Base-by-base conservation (phyloP, 2,888 invertebrate species). In the Drosophila acutilabella region DNA sequence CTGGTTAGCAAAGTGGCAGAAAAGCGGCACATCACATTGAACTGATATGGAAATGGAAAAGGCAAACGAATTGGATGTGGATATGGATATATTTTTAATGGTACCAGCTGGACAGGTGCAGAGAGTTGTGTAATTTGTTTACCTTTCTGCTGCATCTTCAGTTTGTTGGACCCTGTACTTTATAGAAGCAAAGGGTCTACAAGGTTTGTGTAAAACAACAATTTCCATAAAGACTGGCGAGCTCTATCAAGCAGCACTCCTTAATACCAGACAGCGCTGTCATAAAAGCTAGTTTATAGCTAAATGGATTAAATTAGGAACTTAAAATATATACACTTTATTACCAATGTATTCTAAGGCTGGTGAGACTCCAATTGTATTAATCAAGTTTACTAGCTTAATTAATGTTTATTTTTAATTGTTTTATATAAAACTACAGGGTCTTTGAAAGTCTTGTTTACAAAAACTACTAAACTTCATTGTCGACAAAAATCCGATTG, bases 21-120 rank as follows among this genome's bases (percentile, higher is more conserved):
- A 26, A 57, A 50, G 51, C 58, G 30, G 52, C 8, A 16, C 62
- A 45, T 64, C 33, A 38, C 54, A 48, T 48, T 14, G 57, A 73
- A 67, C 48, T 47, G 61, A 59, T 57, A 70, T 38, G 64, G 33
- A 7, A n/a, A 41, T 42, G 30, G 30, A 65, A 50, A 65, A 47
- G 53, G 38, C 3, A n/a, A 45, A 44, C 33, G 42, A 7, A 14
- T 23, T 54, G 20, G 41, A 42, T 14, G 23, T 53, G 30, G 42
- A 65, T 54, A 71, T 52, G 57, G 38, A 13, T 23, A 44, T 30
- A 30, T 30, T 30, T 23, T 52, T 16, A 57, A 42, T 57, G 40
- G 23, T 7, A 47, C 44, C 58, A 47, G 45, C 2, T 50, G 45
- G 42, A 74, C 75, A 75, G 74, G 48, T 68, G 61, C 23, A 62